Evolutionary conservation across 2,113 vertebrate genomes (phyloP).

Genomic region (Cottus gobio): DNA sequence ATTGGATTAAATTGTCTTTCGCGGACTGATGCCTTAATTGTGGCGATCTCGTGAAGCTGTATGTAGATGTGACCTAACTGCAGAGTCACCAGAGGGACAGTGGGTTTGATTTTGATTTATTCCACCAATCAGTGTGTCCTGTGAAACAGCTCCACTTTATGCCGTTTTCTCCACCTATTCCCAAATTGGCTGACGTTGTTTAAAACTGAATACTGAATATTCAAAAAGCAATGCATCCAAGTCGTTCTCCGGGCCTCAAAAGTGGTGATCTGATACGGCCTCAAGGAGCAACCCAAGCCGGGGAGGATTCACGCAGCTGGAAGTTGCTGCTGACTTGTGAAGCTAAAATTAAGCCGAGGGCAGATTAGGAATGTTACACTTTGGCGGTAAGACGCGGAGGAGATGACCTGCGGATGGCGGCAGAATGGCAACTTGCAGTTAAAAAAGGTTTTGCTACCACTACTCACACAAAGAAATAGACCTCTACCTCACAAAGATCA

Average conservation of each 20-base stretch:
- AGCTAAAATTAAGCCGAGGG: constrained; percentile 84
- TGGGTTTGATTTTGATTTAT: too few relatives aligned
- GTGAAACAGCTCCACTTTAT: constrained; percentile 1
- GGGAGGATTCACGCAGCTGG: constrained; percentile 64
- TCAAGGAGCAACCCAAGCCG: constrained; percentile 61
- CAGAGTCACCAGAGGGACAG: neutral
- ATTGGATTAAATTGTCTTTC: constrained; percentile 18
- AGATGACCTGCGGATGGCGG: constrained; percentile 63
- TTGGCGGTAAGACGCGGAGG: constrained; percentile 71
- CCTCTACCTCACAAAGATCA: neutral
- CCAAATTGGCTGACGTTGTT: neutral
- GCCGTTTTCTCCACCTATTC: neutral
- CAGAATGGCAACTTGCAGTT: neutral
- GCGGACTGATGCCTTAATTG: neutral
- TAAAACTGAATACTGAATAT: neutral
- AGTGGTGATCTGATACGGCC: neutral
- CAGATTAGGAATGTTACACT: constrained; percentile 85
- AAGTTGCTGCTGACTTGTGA: constrained; percentile 82
- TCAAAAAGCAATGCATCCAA: neutral
- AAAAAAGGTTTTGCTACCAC: neutral
- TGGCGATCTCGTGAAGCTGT: neutral
- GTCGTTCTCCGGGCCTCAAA: constrained; percentile 6
- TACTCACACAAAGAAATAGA: neutral
- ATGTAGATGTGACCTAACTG: neutral
- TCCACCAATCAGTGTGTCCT: neutral